phyloP scores from a whole-genome alignment of 53 echinoderm and acorn worm species.

The Luidia sarsii region DNA sequence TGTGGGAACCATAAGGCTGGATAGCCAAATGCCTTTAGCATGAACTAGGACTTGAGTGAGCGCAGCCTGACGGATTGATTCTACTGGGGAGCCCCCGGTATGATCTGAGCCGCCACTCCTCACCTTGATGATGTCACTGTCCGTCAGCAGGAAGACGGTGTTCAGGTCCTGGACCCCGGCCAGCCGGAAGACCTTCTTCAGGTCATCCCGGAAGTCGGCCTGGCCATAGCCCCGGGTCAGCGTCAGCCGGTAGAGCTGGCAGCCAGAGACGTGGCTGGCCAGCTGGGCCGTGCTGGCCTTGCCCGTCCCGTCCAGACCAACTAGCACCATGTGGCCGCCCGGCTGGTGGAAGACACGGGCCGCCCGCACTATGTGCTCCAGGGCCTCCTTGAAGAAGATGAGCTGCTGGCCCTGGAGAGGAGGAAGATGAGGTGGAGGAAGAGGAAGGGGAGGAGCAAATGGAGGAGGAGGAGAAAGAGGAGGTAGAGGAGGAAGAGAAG shows the following conservation, averaged over 20 bases:
- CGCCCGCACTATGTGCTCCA: slow-evolving; percentile 92
- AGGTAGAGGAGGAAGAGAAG: too few relatives aligned
- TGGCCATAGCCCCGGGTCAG: slow-evolving; percentile 94
- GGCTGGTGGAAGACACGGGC: slow-evolving; percentile 97
- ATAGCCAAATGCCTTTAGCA: too few relatives aligned
- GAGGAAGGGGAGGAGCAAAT: too few relatives aligned
- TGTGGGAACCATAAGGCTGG: too few relatives aligned
- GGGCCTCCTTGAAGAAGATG: slow-evolving; percentile 96
- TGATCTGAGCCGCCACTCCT: too few relatives aligned
- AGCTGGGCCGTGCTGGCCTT: slow-evolving; percentile 90
- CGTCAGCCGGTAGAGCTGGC: slow-evolving; percentile 87
- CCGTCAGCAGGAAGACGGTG: slow-evolving; percentile 91
- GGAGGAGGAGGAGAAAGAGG: too few relatives aligned
- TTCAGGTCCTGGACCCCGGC: slow-evolving; percentile 86
- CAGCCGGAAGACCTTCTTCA: slow-evolving; percentile 87
- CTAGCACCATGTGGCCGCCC: slow-evolving; percentile 97
- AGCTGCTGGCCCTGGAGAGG: slow-evolving; percentile 73
- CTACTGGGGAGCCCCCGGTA: too few relatives aligned
- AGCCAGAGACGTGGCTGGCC: slow-evolving; percentile 91
- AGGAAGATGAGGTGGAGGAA: too few relatives aligned
- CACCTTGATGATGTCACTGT: slow-evolving; percentile 95
- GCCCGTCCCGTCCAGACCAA: slow-evolving; percentile 94
- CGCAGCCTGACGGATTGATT: too few relatives aligned
- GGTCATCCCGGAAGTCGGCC: slow-evolving; percentile 86
- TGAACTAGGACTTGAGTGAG: too few relatives aligned